Evolutionary conservation across 2,888 invertebrate species (phyloP), one percentile per base, ranked within the genome.

Genomic region (Agrotis clavis): DNA sequence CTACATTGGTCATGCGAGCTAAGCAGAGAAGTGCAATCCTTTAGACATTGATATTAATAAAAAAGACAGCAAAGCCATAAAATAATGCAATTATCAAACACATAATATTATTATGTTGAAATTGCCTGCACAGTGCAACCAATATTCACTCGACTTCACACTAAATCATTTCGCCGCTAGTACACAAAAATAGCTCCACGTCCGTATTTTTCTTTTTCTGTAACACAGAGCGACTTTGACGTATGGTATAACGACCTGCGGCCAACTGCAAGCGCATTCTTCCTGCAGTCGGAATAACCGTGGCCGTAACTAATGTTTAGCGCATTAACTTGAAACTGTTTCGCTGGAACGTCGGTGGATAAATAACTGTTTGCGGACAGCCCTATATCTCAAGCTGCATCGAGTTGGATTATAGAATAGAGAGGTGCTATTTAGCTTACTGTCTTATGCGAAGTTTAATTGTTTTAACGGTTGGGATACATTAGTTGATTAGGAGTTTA

Each of bases 271-370:
- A 84, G 85, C 71, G 78, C 74, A 82, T 83, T 83, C 84, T 85
- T 73, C 65, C 53, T 82, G 79, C 77, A 81, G 77, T 82, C 54
- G 71, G 78, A 82, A 79, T 81, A 79, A 76, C 83, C 68, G 73
- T 77, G 74, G 73, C 78, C 73, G 73, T 83, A 81, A 86, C 87
- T 84, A 89, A 87, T 86, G 86, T 79, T 79, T 82, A 70, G 81
- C 71, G 68, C 80, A 85, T 87, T 86, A 86, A 87, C 81, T 83
- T 84, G 68, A 77, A 81, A 69, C 82, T 76, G 79, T 82, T 79
- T 73, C 72, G 79, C 65, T 63, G 74, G 73, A 59, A 76, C 77
- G 77, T 76, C 77, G 71, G 70, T 77, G 70, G 79, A 83, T 85
- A 83, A 85, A 85, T 85, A 78, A 85, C 82, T 65, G 74, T 69